A percentile compares a stretch with the other conserved stretches of the same genome.
Conservation (phyloP, 2,797 vertebrate genomes). For the Nyctibius grandis region DNA sequence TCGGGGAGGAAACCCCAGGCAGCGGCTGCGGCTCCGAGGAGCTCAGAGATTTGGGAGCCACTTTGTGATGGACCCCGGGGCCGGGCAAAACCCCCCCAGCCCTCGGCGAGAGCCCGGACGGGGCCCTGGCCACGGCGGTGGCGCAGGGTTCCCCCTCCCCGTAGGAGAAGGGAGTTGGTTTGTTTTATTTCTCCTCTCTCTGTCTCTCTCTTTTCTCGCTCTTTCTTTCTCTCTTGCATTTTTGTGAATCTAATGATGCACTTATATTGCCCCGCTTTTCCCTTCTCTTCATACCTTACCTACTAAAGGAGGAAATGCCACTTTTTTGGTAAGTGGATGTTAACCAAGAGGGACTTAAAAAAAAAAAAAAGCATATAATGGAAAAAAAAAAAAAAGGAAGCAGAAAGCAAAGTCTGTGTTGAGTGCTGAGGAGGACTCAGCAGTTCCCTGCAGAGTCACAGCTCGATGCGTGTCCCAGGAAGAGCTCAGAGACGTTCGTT, state of each 20-base stretch:
- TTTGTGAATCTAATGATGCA: conserved; percentile 99
- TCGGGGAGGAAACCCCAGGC: background rate
- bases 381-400: conserved; percentile 75
- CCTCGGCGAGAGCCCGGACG: background rate
- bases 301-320: conserved; percentile 99
- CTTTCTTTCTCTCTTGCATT: conserved; percentile 96
- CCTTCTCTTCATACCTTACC: conserved; percentile 99
- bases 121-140: background rate
- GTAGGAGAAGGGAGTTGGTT: conserved; percentile 93
- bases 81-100: background rate
- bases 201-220: conserved; percentile 69
- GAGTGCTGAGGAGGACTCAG: conserved; percentile 97
- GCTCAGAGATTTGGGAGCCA: background rate
- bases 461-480: conserved; percentile 78
- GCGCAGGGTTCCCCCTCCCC: background rate
- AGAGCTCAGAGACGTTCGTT: conserved; percentile 89
- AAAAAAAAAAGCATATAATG: conserved; percentile 81
- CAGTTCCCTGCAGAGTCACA: conserved; percentile 93
- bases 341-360: conserved; percentile 99
- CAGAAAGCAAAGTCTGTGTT: conserved; percentile 81
- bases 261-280: conserved; percentile 99
- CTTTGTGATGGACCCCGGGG: background rate
- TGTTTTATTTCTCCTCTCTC: conserved; percentile 78
- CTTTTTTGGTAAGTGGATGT: conserved; percentile 99
- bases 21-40: background rate